These are phyloP conservation scores for Eupleurogrammus muticus DNA, from an alignment of 2,797 vertebrate genomes.

Conservation along the genomic window DNA sequence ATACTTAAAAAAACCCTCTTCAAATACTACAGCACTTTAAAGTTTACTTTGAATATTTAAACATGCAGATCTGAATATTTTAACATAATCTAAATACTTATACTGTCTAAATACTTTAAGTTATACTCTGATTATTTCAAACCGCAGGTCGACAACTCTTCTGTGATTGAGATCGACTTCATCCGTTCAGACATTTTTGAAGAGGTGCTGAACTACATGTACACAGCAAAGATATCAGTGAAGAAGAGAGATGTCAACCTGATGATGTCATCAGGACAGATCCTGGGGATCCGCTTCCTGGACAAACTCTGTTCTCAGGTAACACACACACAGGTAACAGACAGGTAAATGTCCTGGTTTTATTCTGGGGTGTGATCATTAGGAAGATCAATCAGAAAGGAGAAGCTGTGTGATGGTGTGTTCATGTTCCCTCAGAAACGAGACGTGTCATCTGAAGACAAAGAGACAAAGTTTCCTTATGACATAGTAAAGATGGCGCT, in stretches of 20 bases:
- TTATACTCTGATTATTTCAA: too few relatives aligned
- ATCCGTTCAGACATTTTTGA: slow-evolving; percentile 98
- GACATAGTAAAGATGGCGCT: slow-evolving; percentile 94
- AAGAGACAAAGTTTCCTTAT: slow-evolving; percentile 90
- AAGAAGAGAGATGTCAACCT: slow-evolving; percentile 97
- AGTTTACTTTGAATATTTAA: too few relatives aligned
- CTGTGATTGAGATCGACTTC: slow-evolving; percentile 99
- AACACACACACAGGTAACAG: background rate
- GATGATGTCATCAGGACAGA: slow-evolving; percentile 99
- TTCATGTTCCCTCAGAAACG: slow-evolving; percentile 88
- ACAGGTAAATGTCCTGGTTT: too few relatives aligned
- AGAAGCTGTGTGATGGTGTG: background rate
- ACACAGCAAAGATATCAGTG: slow-evolving; percentile 95
- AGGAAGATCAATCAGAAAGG: too few relatives aligned
- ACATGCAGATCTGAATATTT: too few relatives aligned
- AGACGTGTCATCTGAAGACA: slow-evolving; percentile 93
- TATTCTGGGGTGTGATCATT: too few relatives aligned
- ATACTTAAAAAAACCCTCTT: too few relatives aligned
- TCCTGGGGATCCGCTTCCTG: slow-evolving; percentile 95
- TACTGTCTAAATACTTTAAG: background rate
- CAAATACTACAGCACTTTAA: too few relatives aligned
- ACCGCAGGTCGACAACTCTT: slow-evolving; percentile 91
- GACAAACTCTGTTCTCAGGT: slow-evolving; percentile 95
- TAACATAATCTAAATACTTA: slow-evolving; percentile 55
- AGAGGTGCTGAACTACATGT: slow-evolving; percentile 98